Conservation (phyloP, 1,140 invertebrate genomes). For the Eurosta solidaginis region DNA sequence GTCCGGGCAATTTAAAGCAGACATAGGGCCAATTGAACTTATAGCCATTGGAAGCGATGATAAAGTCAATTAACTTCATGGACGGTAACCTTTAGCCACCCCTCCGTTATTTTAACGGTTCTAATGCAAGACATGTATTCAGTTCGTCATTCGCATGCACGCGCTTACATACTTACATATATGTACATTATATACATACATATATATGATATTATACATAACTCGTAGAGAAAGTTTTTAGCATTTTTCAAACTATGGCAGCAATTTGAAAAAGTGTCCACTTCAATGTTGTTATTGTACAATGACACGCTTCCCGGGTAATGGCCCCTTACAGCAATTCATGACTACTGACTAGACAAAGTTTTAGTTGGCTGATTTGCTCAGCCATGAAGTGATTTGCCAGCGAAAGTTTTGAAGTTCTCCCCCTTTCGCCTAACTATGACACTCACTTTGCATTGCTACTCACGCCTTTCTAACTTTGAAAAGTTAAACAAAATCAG, state of each 20-base stretch:
- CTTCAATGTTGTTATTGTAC: not conserved
- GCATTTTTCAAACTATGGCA: constrained; percentile 9
- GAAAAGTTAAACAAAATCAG: too few relatives aligned
- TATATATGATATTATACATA: not conserved
- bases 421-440: not conserved
- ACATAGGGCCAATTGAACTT: too few relatives aligned
- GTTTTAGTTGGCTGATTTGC: constrained; percentile 25
- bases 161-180: not conserved
- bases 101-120: too few relatives aligned
- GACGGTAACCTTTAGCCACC: too few relatives aligned
- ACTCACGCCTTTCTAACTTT: too few relatives aligned
- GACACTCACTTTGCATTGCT: too few relatives aligned
- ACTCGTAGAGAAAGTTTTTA: not conserved
- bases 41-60: too few relatives aligned
- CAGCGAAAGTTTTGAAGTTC: not conserved
- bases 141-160: not conserved
- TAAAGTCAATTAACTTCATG: too few relatives aligned
- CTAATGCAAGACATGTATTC: too few relatives aligned
- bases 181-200: not conserved
- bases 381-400: constrained; percentile 12
- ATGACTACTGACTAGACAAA: constrained; percentile 12
- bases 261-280: not conserved
- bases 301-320: not conserved
- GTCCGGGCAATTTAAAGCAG: too few relatives aligned
- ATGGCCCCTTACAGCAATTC: not conserved